These are phyloP conservation scores for Psilopsiagon aurifrons DNA, from an alignment of 2,113 vertebrate genomes.

Conservation along the genomic window DNA sequence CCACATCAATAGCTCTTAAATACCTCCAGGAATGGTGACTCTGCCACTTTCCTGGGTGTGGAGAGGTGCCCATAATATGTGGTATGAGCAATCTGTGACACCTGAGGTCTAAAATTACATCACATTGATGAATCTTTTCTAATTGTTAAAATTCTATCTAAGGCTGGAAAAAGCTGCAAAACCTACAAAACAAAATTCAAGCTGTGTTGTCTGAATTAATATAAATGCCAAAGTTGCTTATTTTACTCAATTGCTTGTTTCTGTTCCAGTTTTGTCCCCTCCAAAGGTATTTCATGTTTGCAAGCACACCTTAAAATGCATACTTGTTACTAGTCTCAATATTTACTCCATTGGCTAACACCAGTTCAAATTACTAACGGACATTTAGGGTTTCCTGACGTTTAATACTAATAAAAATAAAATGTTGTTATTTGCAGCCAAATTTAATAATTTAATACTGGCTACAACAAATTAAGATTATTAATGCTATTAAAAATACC, in stretches of 20 bases:
- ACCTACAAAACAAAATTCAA: not conserved
- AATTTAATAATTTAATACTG: not conserved
- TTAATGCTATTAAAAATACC: not conserved
- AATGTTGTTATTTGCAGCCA: not conserved
- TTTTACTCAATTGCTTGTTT: not conserved
- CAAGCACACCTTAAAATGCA: slow-evolving; percentile 55
- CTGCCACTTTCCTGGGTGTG: not conserved
- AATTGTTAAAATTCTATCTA: not conserved
- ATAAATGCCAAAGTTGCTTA: not conserved
- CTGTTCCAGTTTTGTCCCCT: not conserved
- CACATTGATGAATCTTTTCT: not conserved
- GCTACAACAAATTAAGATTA: not conserved
- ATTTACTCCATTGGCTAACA: slow-evolving; percentile 28
- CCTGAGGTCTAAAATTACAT: not conserved
- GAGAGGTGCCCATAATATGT: fast-evolving
- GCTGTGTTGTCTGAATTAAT: not conserved
- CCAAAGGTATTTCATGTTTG: not conserved
- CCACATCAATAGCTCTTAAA: fast-evolving
- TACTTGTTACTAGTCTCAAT: slow-evolving; percentile 29
- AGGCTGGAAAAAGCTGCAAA: not conserved
- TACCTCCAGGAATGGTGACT: not conserved
- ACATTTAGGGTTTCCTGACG: not conserved
- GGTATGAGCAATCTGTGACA: not conserved
- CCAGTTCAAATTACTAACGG: slow-evolving; percentile 30
- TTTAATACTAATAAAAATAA: slow-evolving; percentile 41